phyloP scores from a whole-genome alignment of 1,140 invertebrate species.

The Tenebrio molitor region DNA sequence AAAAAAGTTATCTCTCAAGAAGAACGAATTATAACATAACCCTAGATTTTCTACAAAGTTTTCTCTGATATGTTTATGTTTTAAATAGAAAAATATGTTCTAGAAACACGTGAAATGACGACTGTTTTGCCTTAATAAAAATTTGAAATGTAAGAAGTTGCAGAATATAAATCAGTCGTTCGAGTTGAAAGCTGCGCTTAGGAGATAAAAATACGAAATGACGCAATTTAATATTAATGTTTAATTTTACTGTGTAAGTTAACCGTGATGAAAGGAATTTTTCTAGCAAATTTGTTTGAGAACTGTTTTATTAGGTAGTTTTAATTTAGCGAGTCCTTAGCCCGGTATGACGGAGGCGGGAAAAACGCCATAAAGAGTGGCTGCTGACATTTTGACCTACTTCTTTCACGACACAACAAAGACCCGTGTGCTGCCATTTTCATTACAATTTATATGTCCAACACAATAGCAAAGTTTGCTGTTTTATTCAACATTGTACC shows the following conservation, averaged over 20 bases:
- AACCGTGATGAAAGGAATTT: neutral
- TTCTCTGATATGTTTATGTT: too few relatives aligned
- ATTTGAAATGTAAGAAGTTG: too few relatives aligned
- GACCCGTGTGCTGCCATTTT: constrained; percentile 23
- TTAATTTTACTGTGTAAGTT: constrained; percentile 7
- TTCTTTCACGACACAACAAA: constrained; percentile 36
- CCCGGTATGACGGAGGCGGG: neutral
- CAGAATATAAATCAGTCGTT: too few relatives aligned
- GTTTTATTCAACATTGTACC: constrained; percentile 26
- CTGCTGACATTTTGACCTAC: constrained; percentile 41
- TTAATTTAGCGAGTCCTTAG: constrained; percentile 27
- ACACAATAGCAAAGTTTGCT: constrained; percentile 37
- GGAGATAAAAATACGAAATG: neutral
- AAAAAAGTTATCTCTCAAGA: too few relatives aligned
- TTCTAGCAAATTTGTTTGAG: constrained; percentile 15
- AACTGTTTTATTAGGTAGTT: constrained; percentile 28
- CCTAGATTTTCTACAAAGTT: too few relatives aligned
- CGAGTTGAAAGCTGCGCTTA: neutral
- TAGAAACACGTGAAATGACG: too few relatives aligned
- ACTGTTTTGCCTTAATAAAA: too few relatives aligned
- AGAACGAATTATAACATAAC: too few relatives aligned
- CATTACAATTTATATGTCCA: constrained; percentile 43
- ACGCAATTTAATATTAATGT: constrained; percentile 3
- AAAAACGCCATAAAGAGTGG: constrained; percentile 9
- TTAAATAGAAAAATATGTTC: too few relatives aligned